A percentile compares a stretch with the other conserved stretches of the same genome.
These are phyloP conservation scores for Thecocarcelia acutangulata DNA, from an alignment of 2,888 invertebrate species.

Conservation along the genomic window DNA sequence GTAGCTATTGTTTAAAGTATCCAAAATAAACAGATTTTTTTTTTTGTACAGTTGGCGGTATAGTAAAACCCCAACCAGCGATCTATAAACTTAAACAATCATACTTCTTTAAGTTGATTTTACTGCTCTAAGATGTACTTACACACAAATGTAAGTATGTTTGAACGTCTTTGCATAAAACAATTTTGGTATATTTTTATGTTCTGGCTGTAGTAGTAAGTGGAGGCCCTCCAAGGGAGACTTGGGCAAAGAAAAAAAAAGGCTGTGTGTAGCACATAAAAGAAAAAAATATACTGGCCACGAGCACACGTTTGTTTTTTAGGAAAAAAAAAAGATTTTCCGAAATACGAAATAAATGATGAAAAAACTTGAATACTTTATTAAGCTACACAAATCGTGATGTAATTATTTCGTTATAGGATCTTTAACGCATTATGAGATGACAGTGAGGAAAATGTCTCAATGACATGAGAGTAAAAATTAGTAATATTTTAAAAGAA, in stretches of 20 bases:
- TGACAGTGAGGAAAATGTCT: not conserved
- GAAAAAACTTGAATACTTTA: slow-evolving; percentile 68
- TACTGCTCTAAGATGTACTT: slow-evolving; percentile 7
- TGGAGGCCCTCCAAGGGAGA: slow-evolving; percentile 69
- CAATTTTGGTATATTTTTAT: slow-evolving; percentile 13
- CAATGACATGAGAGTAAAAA: not conserved
- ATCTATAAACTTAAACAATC: slow-evolving; percentile 46
- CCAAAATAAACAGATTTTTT: slow-evolving; percentile 37
- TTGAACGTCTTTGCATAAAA: slow-evolving; percentile 32
- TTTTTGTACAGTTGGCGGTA: not conserved
- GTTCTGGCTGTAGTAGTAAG: slow-evolving; percentile 8
- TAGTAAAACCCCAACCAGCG: slow-evolving; percentile 25
- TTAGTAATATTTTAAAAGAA: not conserved
- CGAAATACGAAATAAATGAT: slow-evolving; percentile 36
- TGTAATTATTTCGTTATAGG: slow-evolving; percentile 59
- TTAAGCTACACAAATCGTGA: slow-evolving; percentile 70
- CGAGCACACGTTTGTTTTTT: slow-evolving; percentile 64
- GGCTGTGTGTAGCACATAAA: slow-evolving; percentile 50
- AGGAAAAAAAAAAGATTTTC: slow-evolving; percentile 22
- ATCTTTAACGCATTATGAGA: slow-evolving; percentile 56
- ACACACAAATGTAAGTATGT: too few relatives aligned
- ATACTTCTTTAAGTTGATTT: slow-evolving; percentile 17
- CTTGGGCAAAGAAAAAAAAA: slow-evolving; percentile 21
- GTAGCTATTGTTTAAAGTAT: slow-evolving; percentile 41
- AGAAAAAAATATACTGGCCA: slow-evolving; percentile 60